Evolutionary conservation across 1,140 invertebrate genomes (phyloP), one percentile per base, ranked within the genome.

Genomic region (Papilio dardanus): DNA sequence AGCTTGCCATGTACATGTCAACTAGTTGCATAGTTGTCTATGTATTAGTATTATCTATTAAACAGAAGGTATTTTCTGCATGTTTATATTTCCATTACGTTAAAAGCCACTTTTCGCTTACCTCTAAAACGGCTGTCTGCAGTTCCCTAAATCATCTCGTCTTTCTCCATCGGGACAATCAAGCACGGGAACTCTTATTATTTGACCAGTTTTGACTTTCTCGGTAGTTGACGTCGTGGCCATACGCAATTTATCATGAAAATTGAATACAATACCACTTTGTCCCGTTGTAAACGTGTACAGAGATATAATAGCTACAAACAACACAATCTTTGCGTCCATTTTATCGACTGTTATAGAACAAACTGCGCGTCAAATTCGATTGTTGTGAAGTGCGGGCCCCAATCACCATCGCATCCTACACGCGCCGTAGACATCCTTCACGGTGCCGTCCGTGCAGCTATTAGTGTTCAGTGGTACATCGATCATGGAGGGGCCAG

Each of bases 311-410:
- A 87, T 28, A 74, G 75, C 81, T 65, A 86, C 28, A 77, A 87
- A 75, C 67, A 92, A 74, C 80, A 89, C 88, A 82, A 82, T 81
- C 86, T 89, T 91, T 81, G 85, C 90, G 89, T 89, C 84, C 90
- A 92, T 92, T 87, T 87, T 85, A 84, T 82, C 76, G 84, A 79
- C 85, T 81, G 77, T 81, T 80, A 79, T 79, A 74, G 77, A 83
- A 67, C 77, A 77, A 76, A 92, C 90, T 91, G 89, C 84, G 85
- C 76, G 76, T 79, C 76, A 71, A 76, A 58, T 77, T 75, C 40
- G 73, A 42, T 40, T 74, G 74, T 65, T 28, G 73, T 74, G 71
- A 77, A 71, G 74, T 79, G n/a, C 58, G 66, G 73, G 77, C 62
- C 75, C 40, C 76, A 74, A 83, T 86, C 80, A 88, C 86, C 86